These are phyloP conservation scores for Athene noctua DNA, from an alignment of 2,113 vertebrate species.

Conservation along the genomic window DNA sequence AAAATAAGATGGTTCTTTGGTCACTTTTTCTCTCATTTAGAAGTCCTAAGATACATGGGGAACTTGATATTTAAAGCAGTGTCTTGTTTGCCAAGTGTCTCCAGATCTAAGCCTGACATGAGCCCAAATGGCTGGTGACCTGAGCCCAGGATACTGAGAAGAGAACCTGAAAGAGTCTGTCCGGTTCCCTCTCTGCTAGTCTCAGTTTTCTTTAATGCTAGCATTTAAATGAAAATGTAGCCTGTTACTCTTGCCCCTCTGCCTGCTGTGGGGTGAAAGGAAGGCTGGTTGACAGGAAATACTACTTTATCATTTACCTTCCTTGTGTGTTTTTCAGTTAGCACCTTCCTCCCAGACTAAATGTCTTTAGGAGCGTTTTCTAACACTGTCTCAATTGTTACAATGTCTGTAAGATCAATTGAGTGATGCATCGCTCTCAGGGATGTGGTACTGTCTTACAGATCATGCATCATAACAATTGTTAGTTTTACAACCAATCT, in stretches of 20 bases:
- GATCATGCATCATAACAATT: neutral
- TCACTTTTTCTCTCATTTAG: neutral
- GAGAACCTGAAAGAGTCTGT: neutral
- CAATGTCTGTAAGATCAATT: accelerated
- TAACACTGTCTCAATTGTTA: neutral
- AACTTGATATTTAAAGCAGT: neutral
- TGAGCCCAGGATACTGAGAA: neutral
- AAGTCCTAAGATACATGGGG: neutral
- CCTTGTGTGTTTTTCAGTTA: neutral
- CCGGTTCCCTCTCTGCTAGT: neutral
- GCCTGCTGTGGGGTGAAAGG: neutral
- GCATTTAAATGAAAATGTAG: neutral
- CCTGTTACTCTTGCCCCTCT: neutral
- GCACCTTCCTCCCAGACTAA: neutral
- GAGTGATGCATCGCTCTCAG: neutral
- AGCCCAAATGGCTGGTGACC: neutral
- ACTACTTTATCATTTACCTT: neutral
- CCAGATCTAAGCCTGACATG: neutral
- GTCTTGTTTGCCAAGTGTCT: neutral
- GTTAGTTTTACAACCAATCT: neutral
- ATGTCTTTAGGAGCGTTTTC: neutral
- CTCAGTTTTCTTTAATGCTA: neutral
- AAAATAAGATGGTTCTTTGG: neutral
- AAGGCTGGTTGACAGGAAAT: neutral
- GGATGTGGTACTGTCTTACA: neutral